Percentiles rank a stretch among this genome's conserved stretches.
These are phyloP conservation scores for Chaetorhynchus papuensis DNA, from an alignment of 2,113 vertebrate species.

Conservation along the genomic window DNA sequence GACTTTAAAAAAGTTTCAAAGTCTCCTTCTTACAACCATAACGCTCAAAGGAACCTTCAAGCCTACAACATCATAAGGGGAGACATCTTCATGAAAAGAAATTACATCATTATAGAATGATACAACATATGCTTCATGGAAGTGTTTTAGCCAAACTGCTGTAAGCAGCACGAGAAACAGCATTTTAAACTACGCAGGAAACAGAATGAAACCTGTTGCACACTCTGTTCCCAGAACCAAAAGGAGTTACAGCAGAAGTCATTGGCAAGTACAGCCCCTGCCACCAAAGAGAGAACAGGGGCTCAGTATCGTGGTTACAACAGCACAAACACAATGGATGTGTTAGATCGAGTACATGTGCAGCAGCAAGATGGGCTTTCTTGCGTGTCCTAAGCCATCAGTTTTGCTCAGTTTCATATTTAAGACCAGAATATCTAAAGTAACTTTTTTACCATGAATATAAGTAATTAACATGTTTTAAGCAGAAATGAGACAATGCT, in stretches of 20 bases:
- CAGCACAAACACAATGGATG: neutral
- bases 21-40: neutral
- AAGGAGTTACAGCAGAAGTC: neutral
- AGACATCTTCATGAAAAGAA: neutral
- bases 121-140: neutral
- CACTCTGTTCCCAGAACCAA: neutral
- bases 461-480: neutral
- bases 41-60: neutral
- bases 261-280: neutral
- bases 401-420: neutral
- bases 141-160: constrained; percentile 12
- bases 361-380: neutral
- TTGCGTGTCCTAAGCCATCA: neutral
- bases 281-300: neutral
- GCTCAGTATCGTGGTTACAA: neutral
- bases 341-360: neutral
- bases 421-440: neutral
- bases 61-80: neutral
- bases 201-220: neutral
- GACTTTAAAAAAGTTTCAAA: neutral
- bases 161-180: neutral
- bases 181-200: neutral
- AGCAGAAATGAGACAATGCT: neutral
- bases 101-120: neutral
- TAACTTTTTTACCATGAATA: neutral